A percentile compares a stretch with the other conserved stretches of the same genome.
These are phyloP conservation scores for Anhinga anhinga DNA, from an alignment of 2,113 vertebrate species.

Conservation along the genomic window DNA sequence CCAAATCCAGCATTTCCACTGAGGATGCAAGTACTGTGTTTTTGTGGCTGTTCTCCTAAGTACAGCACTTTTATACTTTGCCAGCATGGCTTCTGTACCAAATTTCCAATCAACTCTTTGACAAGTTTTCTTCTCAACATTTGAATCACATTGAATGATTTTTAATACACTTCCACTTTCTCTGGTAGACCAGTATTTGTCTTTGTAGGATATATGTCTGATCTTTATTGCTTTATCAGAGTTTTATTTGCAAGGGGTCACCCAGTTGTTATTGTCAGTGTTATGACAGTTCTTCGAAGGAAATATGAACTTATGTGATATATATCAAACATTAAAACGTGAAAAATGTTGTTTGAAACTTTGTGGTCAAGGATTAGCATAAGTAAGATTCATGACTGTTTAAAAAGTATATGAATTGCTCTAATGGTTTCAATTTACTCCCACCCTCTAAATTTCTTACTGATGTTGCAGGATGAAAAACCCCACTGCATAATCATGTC, in stretches of 20 bases:
- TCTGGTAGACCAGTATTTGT: background rate
- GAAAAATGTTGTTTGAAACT: background rate
- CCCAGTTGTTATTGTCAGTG: background rate
- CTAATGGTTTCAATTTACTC: background rate
- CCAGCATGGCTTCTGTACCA: background rate
- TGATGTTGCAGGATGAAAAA: background rate
- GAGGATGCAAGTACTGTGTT: background rate
- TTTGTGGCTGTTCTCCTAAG: background rate
- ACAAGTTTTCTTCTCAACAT: background rate
- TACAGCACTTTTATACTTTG: background rate
- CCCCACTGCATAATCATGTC: background rate
- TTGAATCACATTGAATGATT: conserved; percentile 7
- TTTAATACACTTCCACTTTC: background rate
- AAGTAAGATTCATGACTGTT: background rate
- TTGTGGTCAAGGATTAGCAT: background rate
- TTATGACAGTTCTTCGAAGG: background rate
- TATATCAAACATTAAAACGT: background rate
- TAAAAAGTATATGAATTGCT: background rate
- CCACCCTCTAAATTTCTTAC: background rate
- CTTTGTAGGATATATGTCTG: background rate
- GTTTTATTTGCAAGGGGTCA: conserved; percentile 1
- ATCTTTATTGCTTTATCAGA: conserved; percentile 5
- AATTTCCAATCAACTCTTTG: background rate
- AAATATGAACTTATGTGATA: background rate
- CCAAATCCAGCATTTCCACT: background rate